Evolutionary conservation across 2,888 invertebrate species (phyloP), one percentile per base, ranked within the genome.

Genomic region (Meghimatium bilineatum): DNA sequence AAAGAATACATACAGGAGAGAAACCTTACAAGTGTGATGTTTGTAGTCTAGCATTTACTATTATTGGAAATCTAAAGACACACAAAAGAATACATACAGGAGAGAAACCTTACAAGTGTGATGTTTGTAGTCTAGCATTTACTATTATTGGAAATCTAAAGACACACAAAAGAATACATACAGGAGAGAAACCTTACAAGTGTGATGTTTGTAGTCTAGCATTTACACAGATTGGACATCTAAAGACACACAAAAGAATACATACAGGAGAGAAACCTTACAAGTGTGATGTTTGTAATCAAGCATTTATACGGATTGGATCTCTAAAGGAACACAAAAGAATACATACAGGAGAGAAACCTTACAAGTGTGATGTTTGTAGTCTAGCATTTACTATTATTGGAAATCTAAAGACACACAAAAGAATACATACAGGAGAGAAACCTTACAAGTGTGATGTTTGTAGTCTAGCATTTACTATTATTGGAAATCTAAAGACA

Each of bases 221-320:
- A 29, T 72, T 72, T 72, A 29, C 72, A 6, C 72, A 72, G 17
- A 49, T 2, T 72, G 44, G 49, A 12, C 44, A 2, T n/a, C 44
- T 72, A 2, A 44, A 44, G 14, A n/a, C 14, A 26, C 72, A 72
- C 72, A 44, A 44, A n/a, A 72, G 38, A 44, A 38, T 14, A 44
- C 72, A 72, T 49, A 49, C 72, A n/a, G 72, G 72, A 72, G 72
- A 72, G 72, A 72, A 72, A 29, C 72, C 72, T 49, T 72, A n/a
- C 44, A 44, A 44, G 17, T 72, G 72, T 44, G 49, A 49, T 44
- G 49, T n/a, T n/a, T 72, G 72, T 49, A 29, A 29, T 26, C 3
- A 14, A n/a, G 49, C 14, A 17, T 72, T 72, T 72, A 14, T 44
- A 10, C 44, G 44, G 29, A 8, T 1, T 5, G 44, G n/a, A 12